Base-by-base conservation (phyloP, 2,888 invertebrate species). In the Dendrolimus pini region DNA sequence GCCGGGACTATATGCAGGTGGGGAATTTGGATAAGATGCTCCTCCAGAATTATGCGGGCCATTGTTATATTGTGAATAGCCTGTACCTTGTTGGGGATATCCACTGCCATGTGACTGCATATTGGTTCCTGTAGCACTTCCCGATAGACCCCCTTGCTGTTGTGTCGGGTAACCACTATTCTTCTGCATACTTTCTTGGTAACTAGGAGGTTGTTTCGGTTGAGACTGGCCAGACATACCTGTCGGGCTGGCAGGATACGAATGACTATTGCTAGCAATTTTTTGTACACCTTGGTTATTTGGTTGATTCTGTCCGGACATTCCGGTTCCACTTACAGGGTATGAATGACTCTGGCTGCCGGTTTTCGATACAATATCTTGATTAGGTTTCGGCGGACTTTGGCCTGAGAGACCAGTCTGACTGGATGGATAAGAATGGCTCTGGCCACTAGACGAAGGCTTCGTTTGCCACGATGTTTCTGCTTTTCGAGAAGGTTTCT, bases 401-500 rank as follows among this genome's bases (percentile, higher is more conserved):
- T 72, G 76, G 54, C 85, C 85, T 55, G 85, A 85, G 41, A 83
- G 68, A 7, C 85, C 85, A 53, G 81, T 83, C 58, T 82, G 77
- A 65, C 83, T 82, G 7, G 85, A 80, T 53, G 85, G 88, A 70
- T 89, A 88, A 9, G 84, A 83, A 66, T 85, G 87, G 54, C 74
- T 73, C 64, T 78, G 77, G 56, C 72, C 74, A 58, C 64, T 70
- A 30, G 71, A 69, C 52, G 76, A 41, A 47, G 74, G 74, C 42
- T 80, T 82, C 7, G 83, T 72, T 64, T 82, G 81, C 61, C 75
- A 74, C 10, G 83, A 71, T 18, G 71, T 69, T 62, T 80, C 79
- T 2, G 77, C 72, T 61, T 78, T 79, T 62, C 77, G 80, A 13
- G 75, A 76, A 42, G 85, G 65, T 69, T 77, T 79, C 72, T 86